These are phyloP conservation scores for Mactra quadrangularis DNA, from an alignment of 1,140 invertebrate genomes.

Conservation along the genomic window DNA sequence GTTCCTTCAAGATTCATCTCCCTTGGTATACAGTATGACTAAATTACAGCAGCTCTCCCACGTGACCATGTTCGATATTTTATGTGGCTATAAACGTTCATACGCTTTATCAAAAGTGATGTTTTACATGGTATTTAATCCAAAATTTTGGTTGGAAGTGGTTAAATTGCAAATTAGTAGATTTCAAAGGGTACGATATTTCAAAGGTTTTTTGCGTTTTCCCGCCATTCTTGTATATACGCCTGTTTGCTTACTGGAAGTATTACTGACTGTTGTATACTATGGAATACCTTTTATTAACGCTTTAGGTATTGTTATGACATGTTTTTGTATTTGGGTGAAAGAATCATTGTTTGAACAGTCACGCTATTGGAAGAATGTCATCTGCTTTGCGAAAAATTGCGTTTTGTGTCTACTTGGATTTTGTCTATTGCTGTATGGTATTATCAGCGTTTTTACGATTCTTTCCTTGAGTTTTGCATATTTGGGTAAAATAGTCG, in stretches of 20 bases:
- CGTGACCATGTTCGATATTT: background rate
- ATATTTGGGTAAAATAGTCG: conserved; percentile 3
- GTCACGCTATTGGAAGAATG: background rate
- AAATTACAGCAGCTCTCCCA: conserved; percentile 3
- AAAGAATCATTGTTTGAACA: background rate
- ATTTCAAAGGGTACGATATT: background rate
- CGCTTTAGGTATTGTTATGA: background rate
- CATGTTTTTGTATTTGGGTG: background rate
- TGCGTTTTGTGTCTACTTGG: background rate
- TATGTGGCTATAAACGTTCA: background rate
- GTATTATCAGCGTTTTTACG: conserved; percentile 14
- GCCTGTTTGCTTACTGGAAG: background rate
- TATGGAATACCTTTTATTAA: conserved; percentile 32
- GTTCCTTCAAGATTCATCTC: background rate
- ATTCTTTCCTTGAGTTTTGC: conserved; percentile 4
- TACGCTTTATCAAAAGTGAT: background rate
- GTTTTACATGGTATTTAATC: conserved; percentile 12
- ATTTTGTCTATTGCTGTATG: conserved; percentile 2
- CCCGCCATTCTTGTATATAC: background rate
- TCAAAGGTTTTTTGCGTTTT: background rate
- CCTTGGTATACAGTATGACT: background rate
- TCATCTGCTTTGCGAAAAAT: background rate
- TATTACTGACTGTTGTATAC: background rate
- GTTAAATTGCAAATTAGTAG: background rate
- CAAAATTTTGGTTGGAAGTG: conserved; percentile 11